Percentiles rank a stretch among this genome's conserved stretches.
Conservation (phyloP, 1,140 invertebrate species). For the Drosophila carrolli region DNA sequence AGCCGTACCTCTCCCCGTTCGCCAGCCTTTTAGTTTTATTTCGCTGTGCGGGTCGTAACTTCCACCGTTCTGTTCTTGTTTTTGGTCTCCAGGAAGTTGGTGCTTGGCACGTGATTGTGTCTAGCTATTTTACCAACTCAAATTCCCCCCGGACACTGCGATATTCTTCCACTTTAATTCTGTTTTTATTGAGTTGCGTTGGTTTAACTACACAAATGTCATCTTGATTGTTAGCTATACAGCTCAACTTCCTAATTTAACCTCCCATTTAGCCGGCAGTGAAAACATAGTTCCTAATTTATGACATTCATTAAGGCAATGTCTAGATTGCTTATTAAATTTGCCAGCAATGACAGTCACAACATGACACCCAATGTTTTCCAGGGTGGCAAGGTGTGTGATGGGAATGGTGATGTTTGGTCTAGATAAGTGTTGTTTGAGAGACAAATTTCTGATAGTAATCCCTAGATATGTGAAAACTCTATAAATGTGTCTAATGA, state of each 20-base stretch:
- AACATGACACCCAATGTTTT: constrained; percentile 5
- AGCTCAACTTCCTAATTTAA: constrained; percentile 15
- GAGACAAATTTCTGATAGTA: no score
- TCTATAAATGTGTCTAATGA: no score
- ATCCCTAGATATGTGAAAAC: no score
- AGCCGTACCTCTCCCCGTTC: background rate
- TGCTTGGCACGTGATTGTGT: constrained; percentile 52
- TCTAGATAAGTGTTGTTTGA: background rate
- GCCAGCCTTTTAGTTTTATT: constrained; percentile 10
- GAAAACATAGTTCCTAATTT: constrained; percentile 24
- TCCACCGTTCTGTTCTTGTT: constrained; percentile 13
- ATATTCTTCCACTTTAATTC: constrained; percentile 7
- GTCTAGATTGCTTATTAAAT: constrained; percentile 42
- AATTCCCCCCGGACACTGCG: background rate
- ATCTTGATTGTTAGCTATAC: constrained; percentile 33
- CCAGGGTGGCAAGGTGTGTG: background rate
- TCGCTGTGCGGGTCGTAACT: constrained; percentile 41
- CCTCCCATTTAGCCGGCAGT: background rate
- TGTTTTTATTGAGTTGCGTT: constrained; percentile 25
- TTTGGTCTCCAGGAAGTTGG: constrained; percentile 35
- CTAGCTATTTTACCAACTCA: constrained; percentile 14
- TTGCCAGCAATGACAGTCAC: constrained; percentile 22
- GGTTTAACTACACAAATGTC: constrained; percentile 24
- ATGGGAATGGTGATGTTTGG: background rate
- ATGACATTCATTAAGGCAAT: constrained; percentile 43